Conservation (phyloP, 2,888 invertebrate genomes). For the Capitulum mitella region DNA sequence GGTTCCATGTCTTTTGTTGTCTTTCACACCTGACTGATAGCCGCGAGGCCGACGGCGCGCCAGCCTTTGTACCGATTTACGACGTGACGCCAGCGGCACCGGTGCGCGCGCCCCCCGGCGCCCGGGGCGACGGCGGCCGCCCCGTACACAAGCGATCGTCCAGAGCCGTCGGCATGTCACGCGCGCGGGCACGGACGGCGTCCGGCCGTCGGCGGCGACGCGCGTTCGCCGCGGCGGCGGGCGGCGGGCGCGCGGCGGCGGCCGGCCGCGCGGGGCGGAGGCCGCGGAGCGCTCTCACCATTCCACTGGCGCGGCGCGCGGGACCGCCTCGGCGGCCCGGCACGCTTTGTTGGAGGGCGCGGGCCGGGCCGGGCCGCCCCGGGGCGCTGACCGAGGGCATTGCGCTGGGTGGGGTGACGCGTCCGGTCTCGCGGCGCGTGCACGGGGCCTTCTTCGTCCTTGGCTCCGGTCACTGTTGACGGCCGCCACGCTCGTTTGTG, state of each 20-base stretch:
- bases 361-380: neutral
- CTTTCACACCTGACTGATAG: neutral
- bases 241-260: too few relatives aligned
- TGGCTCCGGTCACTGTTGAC: neutral
- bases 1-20: conserved; percentile 20
- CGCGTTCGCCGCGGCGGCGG: neutral
- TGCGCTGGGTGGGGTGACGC: neutral
- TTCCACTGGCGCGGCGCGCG: neutral
- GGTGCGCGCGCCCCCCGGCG: neutral
- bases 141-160: neutral
- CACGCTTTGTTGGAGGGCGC: neutral
- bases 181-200: neutral
- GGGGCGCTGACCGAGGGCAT: neutral
- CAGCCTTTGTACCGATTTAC: conserved; percentile 9
- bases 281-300: neutral
- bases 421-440: neutral
- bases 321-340: neutral
- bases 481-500: neutral
- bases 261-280: too few relatives aligned
- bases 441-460: neutral
- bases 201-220: neutral
- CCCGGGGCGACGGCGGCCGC: neutral
- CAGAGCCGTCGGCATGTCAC: neutral
- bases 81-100: neutral
- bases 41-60: neutral